A percentile compares a stretch with the other conserved stretches of the same genome.
phyloP scores from a whole-genome alignment of 2,113 vertebrate species.

The Poeciliopsis prolifica region DNA sequence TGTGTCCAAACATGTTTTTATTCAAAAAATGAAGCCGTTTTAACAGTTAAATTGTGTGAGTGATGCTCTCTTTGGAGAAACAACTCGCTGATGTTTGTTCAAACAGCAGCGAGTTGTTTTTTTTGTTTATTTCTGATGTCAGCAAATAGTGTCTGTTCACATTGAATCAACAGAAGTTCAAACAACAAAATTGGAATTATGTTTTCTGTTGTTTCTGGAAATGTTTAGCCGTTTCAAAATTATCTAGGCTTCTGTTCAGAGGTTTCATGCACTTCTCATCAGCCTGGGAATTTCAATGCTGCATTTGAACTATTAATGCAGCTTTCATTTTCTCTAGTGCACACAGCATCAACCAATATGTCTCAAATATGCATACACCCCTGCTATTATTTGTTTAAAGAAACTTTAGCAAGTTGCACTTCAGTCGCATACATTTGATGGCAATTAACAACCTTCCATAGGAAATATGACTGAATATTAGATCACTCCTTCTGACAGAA shows the following conservation, averaged over 20 bases:
- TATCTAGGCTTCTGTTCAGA: neutral
- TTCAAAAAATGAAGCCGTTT: neutral
- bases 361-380: no score
- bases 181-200: neutral
- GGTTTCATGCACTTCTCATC: no score
- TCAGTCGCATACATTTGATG: no score
- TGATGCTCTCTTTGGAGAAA: neutral
- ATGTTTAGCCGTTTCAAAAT: neutral
- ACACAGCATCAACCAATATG: no score
- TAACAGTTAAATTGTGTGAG: neutral
- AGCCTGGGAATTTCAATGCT: no score
- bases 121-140: neutral
- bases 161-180: neutral
- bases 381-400: no score
- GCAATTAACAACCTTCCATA: no score
- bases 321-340: no score
- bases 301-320: no score
- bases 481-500: no score
- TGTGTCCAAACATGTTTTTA: neutral
- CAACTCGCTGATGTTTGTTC: conserved; percentile 13
- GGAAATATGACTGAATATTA: neutral
- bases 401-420: no score
- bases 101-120: neutral
- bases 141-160: conserved; percentile 8
- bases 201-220: no score